Base-by-base conservation (phyloP, 2,888 invertebrate species). In the Caenorhabditis japonica region DNA sequence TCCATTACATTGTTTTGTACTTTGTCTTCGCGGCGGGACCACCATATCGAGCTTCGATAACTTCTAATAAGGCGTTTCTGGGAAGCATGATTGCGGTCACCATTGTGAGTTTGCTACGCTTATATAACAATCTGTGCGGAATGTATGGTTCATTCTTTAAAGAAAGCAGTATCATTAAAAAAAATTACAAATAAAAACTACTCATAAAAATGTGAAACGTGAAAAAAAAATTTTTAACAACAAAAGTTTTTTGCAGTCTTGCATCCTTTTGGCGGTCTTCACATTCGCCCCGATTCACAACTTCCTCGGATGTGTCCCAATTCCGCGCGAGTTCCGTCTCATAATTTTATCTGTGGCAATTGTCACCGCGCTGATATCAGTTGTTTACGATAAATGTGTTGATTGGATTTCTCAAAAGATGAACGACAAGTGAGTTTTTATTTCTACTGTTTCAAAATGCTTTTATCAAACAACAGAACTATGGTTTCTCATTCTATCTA, bases 1-100 rank as follows among this genome's bases (percentile, higher is more conserved):
- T 85, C 90, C 94, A 94, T 89, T 93, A 93, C 87, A 90, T 94
- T 53, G 91, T 92, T 68, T 89, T 93, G 86, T 93, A 93, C 7
- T 90, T 92, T 75, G 92, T 93, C 3, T 93, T 93, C 88, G 93
- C 93, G 13, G 93, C 93, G 87, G 74, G 74, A 52, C 68, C 68
- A 15, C 75, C 75, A 12, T 76, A 73, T 36, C 39, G 74, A 49
- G 59, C 61, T 39, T 69, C 75, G n/a, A 91, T 93, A 85, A 92
- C 92, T 84, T 90, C 91, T 41, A 90, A 90, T 64, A 62, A 74
- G 39, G 81, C 69, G 0, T 74, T 69, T 30, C 39, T 70, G 19
- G 73, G 74, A 23, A 77, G 84, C 3, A 56, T 77, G 38, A 79
- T 82, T 33, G 17, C 71, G 27, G 73, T 75, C 34, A 55, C 59